phyloP scores from a whole-genome alignment of 2,888 invertebrate genomes.

The Mechanitis mazaeus region DNA sequence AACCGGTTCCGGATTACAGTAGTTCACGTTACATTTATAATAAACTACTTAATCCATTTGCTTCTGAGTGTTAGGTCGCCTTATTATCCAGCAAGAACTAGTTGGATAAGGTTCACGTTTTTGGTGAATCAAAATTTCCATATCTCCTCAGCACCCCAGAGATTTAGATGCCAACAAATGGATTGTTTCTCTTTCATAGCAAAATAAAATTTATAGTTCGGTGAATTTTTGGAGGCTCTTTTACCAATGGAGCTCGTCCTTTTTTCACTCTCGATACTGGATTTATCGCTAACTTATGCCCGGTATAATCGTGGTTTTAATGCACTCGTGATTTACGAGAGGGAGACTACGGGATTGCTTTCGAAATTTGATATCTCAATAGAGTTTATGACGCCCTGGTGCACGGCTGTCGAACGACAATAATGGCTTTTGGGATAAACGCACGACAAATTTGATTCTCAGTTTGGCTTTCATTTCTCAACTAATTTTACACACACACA shows the following conservation, averaged over 20 bases:
- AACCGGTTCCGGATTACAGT: conserved; percentile 14
- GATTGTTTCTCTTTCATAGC: conserved; percentile 60
- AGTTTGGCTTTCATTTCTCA: background rate
- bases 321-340: conserved; percentile 67
- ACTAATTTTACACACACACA: background rate
- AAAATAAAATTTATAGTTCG: conserved; percentile 45
- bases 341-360: conserved; percentile 58
- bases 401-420: conserved; percentile 29
- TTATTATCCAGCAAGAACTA: background rate
- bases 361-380: conserved; percentile 74
- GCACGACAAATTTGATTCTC: conserved; percentile 9
- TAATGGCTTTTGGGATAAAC: conserved; percentile 9
- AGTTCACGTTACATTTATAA: background rate
- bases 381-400: conserved; percentile 64
- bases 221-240: conserved; percentile 48
- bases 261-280: conserved; percentile 58
- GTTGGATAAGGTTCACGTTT: background rate
- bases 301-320: conserved; percentile 74
- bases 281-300: conserved; percentile 72
- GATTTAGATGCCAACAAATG: conserved; percentile 63
- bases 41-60: background rate
- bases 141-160: conserved; percentile 56
- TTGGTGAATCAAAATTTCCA: conserved; percentile 44
- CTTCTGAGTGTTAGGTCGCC: background rate
- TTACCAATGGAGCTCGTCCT: conserved; percentile 35